These are phyloP conservation scores for Paracentrotus lividus DNA, from an alignment of 53 echinoderm and acorn worm genomes.

Conservation along the genomic window DNA sequence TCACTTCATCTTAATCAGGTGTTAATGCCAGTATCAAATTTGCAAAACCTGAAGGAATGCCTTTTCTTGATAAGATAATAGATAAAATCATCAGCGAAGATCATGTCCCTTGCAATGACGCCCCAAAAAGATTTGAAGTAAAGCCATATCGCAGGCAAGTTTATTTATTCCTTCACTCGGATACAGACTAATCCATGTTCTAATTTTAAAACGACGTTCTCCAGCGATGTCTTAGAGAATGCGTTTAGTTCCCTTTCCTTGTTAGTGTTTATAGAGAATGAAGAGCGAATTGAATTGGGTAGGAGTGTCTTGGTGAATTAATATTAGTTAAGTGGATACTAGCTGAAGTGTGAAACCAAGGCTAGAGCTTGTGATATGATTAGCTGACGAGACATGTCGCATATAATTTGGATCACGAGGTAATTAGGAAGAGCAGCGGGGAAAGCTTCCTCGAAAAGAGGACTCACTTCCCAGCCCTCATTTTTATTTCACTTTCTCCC, in stretches of 20 bases:
- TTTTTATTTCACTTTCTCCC: not conserved
- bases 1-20: no score
- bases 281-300: not conserved
- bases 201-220: not conserved
- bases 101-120: not conserved
- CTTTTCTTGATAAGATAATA: no score
- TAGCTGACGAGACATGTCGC: conserved; percentile 28
- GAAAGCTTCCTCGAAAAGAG: no score
- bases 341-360: conserved; percentile 13
- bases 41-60: no score
- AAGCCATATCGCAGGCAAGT: not conserved
- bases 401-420: conserved; percentile 3
- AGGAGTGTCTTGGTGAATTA: not conserved
- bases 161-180: not conserved
- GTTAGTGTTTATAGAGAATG: not conserved
- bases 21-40: no score
- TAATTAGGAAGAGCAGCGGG: not conserved
- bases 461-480: no score
- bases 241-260: not conserved
- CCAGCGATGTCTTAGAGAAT: not conserved
- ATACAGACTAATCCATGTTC: not conserved
- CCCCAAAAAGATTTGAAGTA: not conserved
- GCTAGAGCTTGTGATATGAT: not conserved
- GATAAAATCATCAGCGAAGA: no score
- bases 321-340: not conserved